These are phyloP conservation scores for Brenthis daphne DNA, from an alignment of 2,888 invertebrate species.

Conservation along the genomic window DNA sequence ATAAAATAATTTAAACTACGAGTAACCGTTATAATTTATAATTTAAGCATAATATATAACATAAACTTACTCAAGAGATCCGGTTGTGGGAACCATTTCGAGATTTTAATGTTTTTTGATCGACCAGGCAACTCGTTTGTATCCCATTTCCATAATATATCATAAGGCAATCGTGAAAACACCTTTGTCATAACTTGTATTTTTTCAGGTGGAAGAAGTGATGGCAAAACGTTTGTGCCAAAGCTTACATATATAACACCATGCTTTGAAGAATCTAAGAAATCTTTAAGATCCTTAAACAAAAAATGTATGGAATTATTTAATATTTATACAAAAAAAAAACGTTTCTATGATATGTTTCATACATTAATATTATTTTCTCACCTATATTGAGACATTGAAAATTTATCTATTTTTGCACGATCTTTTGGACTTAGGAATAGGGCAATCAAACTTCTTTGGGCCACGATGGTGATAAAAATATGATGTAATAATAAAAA, in stretches of 20 bases:
- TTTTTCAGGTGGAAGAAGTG: conserved; percentile 48
- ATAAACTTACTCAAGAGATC: conserved; percentile 44
- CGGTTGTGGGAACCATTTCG: conserved; percentile 46
- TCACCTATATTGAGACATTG: too few species aligned
- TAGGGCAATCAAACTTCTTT: too few species aligned
- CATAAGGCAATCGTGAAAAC: conserved; percentile 59
- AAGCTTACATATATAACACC: conserved; percentile 62
- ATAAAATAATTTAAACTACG: neutral
- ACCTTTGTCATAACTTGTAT: conserved; percentile 51
- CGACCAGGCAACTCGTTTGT: conserved; percentile 46
- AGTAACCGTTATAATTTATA: neutral
- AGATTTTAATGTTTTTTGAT: conserved; percentile 48
- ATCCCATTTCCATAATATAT: conserved; percentile 68
- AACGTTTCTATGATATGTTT: too few species aligned
- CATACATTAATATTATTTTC: too few species aligned
- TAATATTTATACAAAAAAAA: too few species aligned
- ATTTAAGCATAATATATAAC: neutral
- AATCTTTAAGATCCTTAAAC: conserved; percentile 50
- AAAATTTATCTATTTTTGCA: too few species aligned
- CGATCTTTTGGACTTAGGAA: too few species aligned
- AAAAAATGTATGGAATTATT: neutral
- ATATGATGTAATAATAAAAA: neutral
- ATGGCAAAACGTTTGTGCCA: conserved; percentile 58
- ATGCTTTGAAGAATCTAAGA: conserved; percentile 56
- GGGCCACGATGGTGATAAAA: neutral